phyloP scores from a whole-genome alignment of 2,113 vertebrate species.

The Microcebus griseorufus region DNA sequence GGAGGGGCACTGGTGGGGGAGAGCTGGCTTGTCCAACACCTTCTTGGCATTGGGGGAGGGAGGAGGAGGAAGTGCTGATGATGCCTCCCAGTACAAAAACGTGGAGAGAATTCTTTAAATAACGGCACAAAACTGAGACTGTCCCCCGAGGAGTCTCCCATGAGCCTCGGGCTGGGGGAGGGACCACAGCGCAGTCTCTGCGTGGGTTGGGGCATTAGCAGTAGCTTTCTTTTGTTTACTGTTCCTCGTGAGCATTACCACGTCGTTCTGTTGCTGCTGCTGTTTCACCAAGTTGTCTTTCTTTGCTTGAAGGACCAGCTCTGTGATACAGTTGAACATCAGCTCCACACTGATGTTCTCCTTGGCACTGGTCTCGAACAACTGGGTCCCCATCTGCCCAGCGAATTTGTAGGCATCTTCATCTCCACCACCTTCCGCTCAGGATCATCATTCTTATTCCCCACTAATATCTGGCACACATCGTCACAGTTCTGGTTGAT shows the following conservation, averaged over 20 bases:
- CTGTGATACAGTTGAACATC: constrained; percentile 99
- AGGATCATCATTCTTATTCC: constrained; percentile 99
- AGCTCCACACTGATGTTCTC: constrained; percentile 98
- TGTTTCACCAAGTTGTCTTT: constrained; percentile 98
- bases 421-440: constrained; percentile 98
- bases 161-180: constrained; percentile 82
- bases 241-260: constrained; percentile 98
- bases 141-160: constrained; percentile 84
- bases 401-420: constrained; percentile 98
- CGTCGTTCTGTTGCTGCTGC: constrained; percentile 98
- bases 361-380: constrained; percentile 99
- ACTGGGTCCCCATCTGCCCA: constrained; percentile 98
- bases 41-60: constrained; percentile 85
- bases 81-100: constrained; percentile 87
- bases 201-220: constrained; percentile 89
- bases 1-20: constrained; percentile 71
- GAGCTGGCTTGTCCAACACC: constrained; percentile 77
- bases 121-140: constrained; percentile 87
- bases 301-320: constrained; percentile 97
- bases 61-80: constrained; percentile 82
- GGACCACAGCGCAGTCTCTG: constrained; percentile 86
- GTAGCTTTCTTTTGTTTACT: constrained; percentile 99
- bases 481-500: constrained; percentile 99
- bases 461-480: constrained; percentile 99
- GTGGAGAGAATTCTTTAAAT: constrained; percentile 89